These are phyloP conservation scores for Podocnemis expansa DNA, from an alignment of 2,113 vertebrate species.

Conservation along the genomic window DNA sequence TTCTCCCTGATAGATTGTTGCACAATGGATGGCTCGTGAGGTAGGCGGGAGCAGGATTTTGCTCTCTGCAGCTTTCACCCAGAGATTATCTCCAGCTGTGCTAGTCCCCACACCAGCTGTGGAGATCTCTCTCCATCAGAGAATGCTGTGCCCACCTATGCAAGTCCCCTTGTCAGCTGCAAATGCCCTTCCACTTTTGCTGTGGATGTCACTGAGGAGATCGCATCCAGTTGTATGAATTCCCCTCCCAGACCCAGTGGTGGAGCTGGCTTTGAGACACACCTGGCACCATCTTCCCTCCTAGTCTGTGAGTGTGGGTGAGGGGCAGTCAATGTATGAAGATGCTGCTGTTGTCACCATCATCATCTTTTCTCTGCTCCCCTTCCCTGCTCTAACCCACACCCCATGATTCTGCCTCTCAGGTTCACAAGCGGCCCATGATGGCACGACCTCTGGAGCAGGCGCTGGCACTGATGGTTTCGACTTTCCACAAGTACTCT, in stretches of 20 bases:
- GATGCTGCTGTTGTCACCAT: no score
- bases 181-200: fast-evolving
- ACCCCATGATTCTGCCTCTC: not conserved
- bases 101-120: no score
- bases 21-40: no score
- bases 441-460: conserved; percentile 70
- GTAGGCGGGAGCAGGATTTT: not conserved
- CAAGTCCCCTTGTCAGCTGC: not conserved
- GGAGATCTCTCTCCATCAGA: no score
- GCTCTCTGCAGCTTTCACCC: not conserved
- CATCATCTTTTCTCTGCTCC: not conserved
- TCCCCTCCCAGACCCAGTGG: not conserved
- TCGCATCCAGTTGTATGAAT: not conserved
- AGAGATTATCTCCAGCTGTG: not conserved
- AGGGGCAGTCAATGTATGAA: no score
- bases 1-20: not conserved
- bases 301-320: not conserved
- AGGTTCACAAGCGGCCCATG: not conserved
- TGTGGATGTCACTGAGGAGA: fast-evolving
- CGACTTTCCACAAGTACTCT: conserved; percentile 82
- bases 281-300: no score
- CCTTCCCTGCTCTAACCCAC: not conserved
- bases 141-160: fast-evolving
- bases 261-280: no score
- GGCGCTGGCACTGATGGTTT: conserved; percentile 34